phyloP scores from a whole-genome alignment of 1,140 invertebrate species.

The Tetragnatha versicolor region DNA sequence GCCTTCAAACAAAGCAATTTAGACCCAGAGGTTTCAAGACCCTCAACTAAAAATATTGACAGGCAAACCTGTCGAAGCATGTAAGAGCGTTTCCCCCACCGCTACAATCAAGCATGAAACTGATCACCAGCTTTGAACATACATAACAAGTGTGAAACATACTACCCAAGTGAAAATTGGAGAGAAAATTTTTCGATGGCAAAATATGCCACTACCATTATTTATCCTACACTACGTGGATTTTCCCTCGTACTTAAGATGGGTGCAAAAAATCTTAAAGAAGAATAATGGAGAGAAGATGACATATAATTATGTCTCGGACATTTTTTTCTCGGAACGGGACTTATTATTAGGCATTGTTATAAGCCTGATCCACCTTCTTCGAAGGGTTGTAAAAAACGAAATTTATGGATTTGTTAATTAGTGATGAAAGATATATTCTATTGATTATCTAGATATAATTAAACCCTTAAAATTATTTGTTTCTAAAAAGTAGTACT shows the following conservation, averaged over 20 bases:
- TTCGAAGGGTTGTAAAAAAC: slow-evolving; percentile 37
- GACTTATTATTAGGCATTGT: slow-evolving; percentile 48
- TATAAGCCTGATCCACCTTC: slow-evolving; percentile 40
- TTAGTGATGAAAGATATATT: slow-evolving; percentile 53
- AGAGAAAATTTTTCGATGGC: slow-evolving; percentile 38
- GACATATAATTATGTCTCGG: slow-evolving; percentile 48
- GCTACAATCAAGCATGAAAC: slow-evolving; percentile 27
- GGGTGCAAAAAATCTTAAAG: slow-evolving; percentile 27
- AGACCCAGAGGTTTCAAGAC: not conserved
- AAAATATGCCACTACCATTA: slow-evolving; percentile 48
- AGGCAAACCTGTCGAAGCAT: slow-evolving; percentile 23
- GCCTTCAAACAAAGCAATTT: not conserved
- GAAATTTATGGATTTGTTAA: slow-evolving; percentile 51
- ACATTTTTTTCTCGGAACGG: slow-evolving; percentile 11
- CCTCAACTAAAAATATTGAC: slow-evolving; percentile 28
- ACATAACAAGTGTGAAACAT: slow-evolving; percentile 45
- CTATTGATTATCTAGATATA: slow-evolving; percentile 49
- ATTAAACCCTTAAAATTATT: slow-evolving; percentile 49
- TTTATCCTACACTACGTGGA: slow-evolving; percentile 42
- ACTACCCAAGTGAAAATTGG: slow-evolving; percentile 28
- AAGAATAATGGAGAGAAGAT: slow-evolving; percentile 51
- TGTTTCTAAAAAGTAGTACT: slow-evolving; percentile 21
- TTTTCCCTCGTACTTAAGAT: slow-evolving; percentile 27
- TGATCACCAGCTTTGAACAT: slow-evolving; percentile 42
- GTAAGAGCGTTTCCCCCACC: slow-evolving; percentile 10